Evolutionary conservation across 1,140 invertebrate genomes (phyloP).

Genomic region (Leptonema lineaticorne): DNA sequence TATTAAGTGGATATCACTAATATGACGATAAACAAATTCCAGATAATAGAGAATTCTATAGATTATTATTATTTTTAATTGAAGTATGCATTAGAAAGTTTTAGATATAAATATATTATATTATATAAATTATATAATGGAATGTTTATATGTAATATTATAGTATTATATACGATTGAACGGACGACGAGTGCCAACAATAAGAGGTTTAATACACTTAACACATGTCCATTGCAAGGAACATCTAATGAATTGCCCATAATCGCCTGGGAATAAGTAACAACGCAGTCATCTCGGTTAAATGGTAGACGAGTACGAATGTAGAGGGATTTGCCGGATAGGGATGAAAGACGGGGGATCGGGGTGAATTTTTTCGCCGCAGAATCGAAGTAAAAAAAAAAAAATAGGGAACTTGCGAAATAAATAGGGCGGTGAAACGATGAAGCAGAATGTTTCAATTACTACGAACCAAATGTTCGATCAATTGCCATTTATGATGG

Average conservation of each 20-base stretch:
- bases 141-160: too few relatives aligned
- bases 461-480: slow-evolving; percentile 31
- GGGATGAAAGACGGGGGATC: neutral
- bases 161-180: too few relatives aligned
- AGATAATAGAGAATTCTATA: too few relatives aligned
- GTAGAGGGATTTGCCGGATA: neutral
- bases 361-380: neutral
- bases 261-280: slow-evolving; percentile 38
- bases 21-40: too few relatives aligned
- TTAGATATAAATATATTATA: too few relatives aligned
- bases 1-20: too few relatives aligned
- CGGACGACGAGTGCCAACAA: neutral
- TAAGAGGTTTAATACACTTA: slow-evolving; percentile 36
- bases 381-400: slow-evolving; percentile 30
- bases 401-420: neutral
- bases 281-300: slow-evolving; percentile 27
- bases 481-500: slow-evolving; percentile 38
- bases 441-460: slow-evolving; percentile 36
- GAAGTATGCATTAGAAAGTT: too few relatives aligned
- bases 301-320: neutral
- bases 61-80: too few relatives aligned
- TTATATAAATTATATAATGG: too few relatives aligned
- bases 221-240: slow-evolving; percentile 34
- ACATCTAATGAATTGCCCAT: slow-evolving; percentile 34
- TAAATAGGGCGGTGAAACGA: slow-evolving; percentile 7